These are phyloP conservation scores for Drosophila guanche DNA, from an alignment of 1,140 invertebrate genomes.

Conservation along the genomic window DNA sequence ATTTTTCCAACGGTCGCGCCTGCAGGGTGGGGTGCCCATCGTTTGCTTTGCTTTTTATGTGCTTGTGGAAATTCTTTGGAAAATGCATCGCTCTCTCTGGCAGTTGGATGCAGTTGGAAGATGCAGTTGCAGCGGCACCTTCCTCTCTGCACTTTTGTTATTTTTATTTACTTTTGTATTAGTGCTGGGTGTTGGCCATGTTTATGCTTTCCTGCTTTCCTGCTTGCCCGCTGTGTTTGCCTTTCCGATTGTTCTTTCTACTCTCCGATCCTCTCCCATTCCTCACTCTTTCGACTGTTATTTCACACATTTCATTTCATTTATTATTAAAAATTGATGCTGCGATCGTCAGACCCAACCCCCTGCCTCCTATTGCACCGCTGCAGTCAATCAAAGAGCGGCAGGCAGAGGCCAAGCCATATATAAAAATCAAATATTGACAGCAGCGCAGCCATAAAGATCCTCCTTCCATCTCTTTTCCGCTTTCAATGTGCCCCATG, in stretches of 20 bases:
- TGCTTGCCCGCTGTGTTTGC: conserved; percentile 59
- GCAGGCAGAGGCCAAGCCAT: conserved; percentile 37
- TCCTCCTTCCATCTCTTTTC: conserved; percentile 8
- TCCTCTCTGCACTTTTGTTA: conserved; percentile 57
- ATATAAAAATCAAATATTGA: conserved; percentile 79
- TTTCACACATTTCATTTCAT: conserved; percentile 77
- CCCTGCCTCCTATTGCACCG: too few relatives aligned
- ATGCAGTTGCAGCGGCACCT: conserved; percentile 26
- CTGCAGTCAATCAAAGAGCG: too few relatives aligned
- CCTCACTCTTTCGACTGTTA: conserved; percentile 27
- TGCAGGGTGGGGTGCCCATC: background rate
- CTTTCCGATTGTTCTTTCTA: conserved; percentile 67
- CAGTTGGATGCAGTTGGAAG: conserved; percentile 11
- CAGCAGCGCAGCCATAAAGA: conserved; percentile 36
- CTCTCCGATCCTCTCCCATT: background rate
- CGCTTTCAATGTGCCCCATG: background rate
- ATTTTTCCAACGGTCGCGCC: conserved; percentile 63
- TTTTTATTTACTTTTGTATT: conserved; percentile 70
- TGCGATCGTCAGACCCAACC: conserved; percentile 35
- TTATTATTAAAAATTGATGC: conserved; percentile 75
- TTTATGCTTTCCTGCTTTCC: conserved; percentile 74
- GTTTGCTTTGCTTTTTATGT: conserved; percentile 72
- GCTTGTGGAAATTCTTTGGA: conserved; percentile 75
- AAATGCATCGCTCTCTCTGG: conserved; percentile 62
- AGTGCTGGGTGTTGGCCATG: conserved; percentile 65